These are phyloP conservation scores for Eudorcas thomsonii DNA, from an alignment of 2,113 vertebrate species.

Conservation along the genomic window DNA sequence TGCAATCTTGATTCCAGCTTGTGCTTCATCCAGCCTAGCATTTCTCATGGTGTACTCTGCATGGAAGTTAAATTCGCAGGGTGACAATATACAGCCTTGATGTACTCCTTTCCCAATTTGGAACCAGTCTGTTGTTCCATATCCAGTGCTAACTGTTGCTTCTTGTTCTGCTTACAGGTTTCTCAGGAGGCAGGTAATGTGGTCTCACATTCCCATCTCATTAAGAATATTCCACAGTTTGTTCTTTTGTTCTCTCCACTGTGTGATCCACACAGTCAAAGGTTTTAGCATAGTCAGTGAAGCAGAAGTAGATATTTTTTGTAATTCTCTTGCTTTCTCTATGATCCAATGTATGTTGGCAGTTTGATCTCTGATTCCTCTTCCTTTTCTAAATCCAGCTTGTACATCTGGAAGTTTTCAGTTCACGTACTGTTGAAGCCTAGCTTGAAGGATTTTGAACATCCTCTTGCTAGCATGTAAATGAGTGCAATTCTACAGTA, in stretches of 20 bases:
- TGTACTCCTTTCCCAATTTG: neutral
- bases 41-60: neutral
- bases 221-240: neutral
- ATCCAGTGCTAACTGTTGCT: neutral
- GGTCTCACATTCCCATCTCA: neutral
- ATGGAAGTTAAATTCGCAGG: neutral
- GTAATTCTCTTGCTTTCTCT: neutral
- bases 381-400: neutral
- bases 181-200: neutral
- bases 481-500: neutral
- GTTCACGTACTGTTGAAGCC: neutral
- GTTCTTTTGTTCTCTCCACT: neutral
- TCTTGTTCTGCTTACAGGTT: neutral
- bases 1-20: neutral
- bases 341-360: neutral
- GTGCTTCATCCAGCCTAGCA: neutral
- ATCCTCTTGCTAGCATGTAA: neutral
- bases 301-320: neutral
- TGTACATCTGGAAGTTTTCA: neutral
- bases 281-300: neutral
- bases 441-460: neutral
- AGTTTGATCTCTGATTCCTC: neutral
- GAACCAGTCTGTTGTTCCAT: neutral
- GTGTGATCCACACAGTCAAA: neutral
- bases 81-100: neutral